These are phyloP conservation scores for Eremobia ochroleuca DNA, from an alignment of 2,888 invertebrate genomes.

Conservation along the genomic window DNA sequence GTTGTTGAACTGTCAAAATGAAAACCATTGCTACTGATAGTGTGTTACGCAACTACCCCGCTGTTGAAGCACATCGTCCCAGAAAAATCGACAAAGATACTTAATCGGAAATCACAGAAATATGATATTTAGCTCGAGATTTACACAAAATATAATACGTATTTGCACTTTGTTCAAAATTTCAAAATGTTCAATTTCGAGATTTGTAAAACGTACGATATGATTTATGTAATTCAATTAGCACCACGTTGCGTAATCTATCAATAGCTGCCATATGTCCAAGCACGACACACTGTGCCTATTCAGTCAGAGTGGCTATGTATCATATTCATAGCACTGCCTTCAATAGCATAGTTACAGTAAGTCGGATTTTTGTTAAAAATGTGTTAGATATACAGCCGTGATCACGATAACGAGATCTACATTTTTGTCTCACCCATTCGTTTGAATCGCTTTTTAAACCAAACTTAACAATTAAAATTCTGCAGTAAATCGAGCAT, in stretches of 20 bases:
- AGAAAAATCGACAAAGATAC: background rate
- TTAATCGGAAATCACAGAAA: slow-evolving; percentile 13
- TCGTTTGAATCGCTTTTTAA: too few species aligned
- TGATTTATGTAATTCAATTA: slow-evolving; percentile 50
- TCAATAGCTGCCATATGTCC: slow-evolving; percentile 55
- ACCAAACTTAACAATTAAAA: too few species aligned
- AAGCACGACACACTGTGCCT: slow-evolving; percentile 44
- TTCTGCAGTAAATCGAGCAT: too few species aligned
- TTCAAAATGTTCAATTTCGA: background rate
- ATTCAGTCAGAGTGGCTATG: slow-evolving; percentile 52
- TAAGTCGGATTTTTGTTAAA: too few species aligned
- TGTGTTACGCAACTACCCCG: background rate
- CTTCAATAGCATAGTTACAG: too few species aligned
- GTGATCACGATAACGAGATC: too few species aligned
- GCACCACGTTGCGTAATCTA: slow-evolving; percentile 46
- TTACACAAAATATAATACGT: slow-evolving; percentile 3
- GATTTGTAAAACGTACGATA: slow-evolving; percentile 17
- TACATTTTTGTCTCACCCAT: too few species aligned
- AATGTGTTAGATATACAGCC: too few species aligned
- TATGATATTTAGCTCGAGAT: background rate
- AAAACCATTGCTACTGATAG: too few species aligned
- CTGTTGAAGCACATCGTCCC: background rate
- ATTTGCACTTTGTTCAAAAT: background rate
- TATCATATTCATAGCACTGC: too few species aligned
- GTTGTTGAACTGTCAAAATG: too few species aligned